Conservation (phyloP, 2,888 invertebrate genomes). For the Phortica okadai region DNA sequence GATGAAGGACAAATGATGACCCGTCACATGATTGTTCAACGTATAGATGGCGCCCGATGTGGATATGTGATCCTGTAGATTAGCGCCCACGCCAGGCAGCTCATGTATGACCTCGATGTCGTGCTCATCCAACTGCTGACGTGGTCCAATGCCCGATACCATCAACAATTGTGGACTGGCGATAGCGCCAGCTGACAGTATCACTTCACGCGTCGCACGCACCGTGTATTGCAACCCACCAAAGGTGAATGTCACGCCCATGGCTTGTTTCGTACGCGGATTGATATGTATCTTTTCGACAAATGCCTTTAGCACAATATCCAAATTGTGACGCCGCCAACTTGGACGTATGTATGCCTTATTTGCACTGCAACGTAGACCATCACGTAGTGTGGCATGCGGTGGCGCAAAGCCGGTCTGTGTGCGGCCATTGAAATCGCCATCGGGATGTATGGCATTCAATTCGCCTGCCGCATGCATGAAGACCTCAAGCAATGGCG, state of each 20-base stretch:
- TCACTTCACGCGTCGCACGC: slow-evolving; percentile 85
- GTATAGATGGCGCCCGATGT: slow-evolving; percentile 87
- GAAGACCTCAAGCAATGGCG: slow-evolving; percentile 83
- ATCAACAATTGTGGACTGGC: slow-evolving; percentile 91
- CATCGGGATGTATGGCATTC: slow-evolving; percentile 80
- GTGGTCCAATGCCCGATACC: slow-evolving; percentile 89
- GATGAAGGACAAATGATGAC: slow-evolving; percentile 82
- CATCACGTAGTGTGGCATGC: slow-evolving; percentile 86
- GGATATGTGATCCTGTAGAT: slow-evolving; percentile 90
- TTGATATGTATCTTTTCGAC: slow-evolving; percentile 84
- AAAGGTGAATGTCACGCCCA: slow-evolving; percentile 81
- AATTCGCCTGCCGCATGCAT: slow-evolving; percentile 83
- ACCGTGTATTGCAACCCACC: slow-evolving; percentile 76
- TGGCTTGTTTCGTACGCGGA: slow-evolving; percentile 79
- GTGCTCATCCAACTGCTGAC: slow-evolving; percentile 79
- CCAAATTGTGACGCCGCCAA: slow-evolving; percentile 83
- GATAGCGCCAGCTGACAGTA: slow-evolving; percentile 90
- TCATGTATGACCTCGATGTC: slow-evolving; percentile 82
- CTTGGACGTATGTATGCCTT: slow-evolving; percentile 87
- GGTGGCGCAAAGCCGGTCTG: slow-evolving; percentile 88
- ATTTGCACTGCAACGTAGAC: slow-evolving; percentile 88
- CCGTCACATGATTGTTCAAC: slow-evolving; percentile 80
- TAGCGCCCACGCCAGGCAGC: slow-evolving; percentile 85
- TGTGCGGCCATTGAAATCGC: slow-evolving; percentile 86
- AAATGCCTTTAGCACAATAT: slow-evolving; percentile 83